These are phyloP conservation scores for Heterochromis multidens DNA, from an alignment of 2,113 vertebrate genomes.

Conservation along the genomic window DNA sequence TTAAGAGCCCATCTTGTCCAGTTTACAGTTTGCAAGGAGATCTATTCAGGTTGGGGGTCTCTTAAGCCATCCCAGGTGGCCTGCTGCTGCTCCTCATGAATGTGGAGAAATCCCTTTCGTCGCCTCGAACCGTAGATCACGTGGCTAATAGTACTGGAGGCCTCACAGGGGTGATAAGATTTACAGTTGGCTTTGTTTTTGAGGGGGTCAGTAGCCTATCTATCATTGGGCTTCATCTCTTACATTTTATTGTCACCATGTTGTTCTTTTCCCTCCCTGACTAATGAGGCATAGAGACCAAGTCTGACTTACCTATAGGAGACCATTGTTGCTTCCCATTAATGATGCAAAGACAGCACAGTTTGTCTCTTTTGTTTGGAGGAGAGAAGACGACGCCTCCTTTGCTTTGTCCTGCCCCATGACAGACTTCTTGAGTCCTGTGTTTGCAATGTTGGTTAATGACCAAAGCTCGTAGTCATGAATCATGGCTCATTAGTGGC, in stretches of 20 bases:
- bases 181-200: slow-evolving; percentile 53
- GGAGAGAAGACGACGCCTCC: slow-evolving; percentile 15
- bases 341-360: slow-evolving; percentile 65
- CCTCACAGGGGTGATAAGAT: slow-evolving; percentile 41
- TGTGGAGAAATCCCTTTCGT: slow-evolving; percentile 23
- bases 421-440: slow-evolving; percentile 25
- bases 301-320: slow-evolving; percentile 47
- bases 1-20: slow-evolving; percentile 53
- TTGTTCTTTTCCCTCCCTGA: slow-evolving; percentile 44
- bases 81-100: slow-evolving; percentile 32
- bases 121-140: slow-evolving; percentile 50
- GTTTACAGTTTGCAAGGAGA: slow-evolving; percentile 43
- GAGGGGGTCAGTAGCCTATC: background rate
- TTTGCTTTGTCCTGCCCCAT: background rate
- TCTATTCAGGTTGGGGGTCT: slow-evolving; percentile 30
- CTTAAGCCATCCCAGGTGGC: slow-evolving; percentile 63
- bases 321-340: slow-evolving; percentile 62
- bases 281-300: slow-evolving; percentile 60
- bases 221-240: slow-evolving; percentile 31
- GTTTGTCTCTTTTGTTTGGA: slow-evolving; percentile 31
- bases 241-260: slow-evolving; percentile 59
- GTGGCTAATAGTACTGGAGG: slow-evolving; percentile 31
- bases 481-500: slow-evolving; percentile 39
- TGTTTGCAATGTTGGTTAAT: slow-evolving; percentile 29
- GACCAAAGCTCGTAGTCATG: slow-evolving; percentile 13